Percentiles rank a stretch among this genome's conserved stretches.
These are phyloP conservation scores for Corythaixoides concolor DNA, from an alignment of 2,113 vertebrate species.

Conservation along the genomic window DNA sequence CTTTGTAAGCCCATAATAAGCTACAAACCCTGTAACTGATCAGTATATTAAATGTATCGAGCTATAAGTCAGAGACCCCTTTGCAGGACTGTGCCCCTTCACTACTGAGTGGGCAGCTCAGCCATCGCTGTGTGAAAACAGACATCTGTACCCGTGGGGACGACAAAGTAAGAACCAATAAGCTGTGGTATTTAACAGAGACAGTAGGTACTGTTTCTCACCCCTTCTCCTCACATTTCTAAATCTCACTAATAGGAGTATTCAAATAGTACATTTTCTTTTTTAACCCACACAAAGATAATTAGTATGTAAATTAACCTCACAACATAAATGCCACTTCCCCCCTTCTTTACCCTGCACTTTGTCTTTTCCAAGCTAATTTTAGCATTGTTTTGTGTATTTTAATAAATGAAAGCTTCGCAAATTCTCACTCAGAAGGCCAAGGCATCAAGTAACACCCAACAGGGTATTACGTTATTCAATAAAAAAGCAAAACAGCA, in stretches of 20 bases:
- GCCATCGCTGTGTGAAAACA: not conserved
- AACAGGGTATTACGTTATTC: not conserved
- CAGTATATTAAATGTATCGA: not conserved
- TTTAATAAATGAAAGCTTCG: not conserved
- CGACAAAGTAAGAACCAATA: not conserved
- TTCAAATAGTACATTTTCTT: not conserved
- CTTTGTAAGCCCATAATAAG: not conserved
- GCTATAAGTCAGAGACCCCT: not conserved
- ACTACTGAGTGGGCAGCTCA: not conserved
- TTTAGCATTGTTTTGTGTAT: not conserved
- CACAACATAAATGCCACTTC: not conserved
- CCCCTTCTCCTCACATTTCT: not conserved
- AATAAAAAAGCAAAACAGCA: not conserved
- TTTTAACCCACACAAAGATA: not conserved
- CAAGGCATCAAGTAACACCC: not conserved
- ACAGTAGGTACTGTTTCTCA: fast-evolving
- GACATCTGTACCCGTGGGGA: not conserved
- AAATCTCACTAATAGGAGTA: not conserved
- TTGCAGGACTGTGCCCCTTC: not conserved
- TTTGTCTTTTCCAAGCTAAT: not conserved
- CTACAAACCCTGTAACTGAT: not conserved
- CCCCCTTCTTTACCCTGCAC: not conserved
- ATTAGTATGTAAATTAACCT: not conserved
- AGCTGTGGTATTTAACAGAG: not conserved
- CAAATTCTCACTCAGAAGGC: not conserved